phyloP scores from a whole-genome alignment of 1,140 invertebrate genomes.

The Dendrolimus kikuchii region DNA sequence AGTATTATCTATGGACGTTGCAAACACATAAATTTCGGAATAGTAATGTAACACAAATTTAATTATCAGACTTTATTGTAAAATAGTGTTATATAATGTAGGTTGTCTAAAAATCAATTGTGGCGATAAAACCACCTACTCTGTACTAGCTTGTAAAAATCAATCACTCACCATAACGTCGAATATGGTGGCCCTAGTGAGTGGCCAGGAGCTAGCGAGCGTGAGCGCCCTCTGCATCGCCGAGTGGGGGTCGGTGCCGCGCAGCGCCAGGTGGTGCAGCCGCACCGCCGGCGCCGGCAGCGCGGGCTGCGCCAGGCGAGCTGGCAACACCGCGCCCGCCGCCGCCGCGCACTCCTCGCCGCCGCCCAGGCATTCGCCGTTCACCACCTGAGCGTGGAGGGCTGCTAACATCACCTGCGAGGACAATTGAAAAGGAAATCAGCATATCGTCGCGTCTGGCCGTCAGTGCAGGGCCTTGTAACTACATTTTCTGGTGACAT shows the following conservation, averaged over 20 bases:
- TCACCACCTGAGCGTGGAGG: conserved; percentile 92
- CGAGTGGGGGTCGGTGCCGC: conserved; percentile 86
- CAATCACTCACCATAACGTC: conserved; percentile 86
- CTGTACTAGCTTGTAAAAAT: not conserved
- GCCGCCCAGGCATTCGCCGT: conserved; percentile 84
- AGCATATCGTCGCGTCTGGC: no score
- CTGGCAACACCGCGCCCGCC: conserved; percentile 86
- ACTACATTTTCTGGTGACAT: no score
- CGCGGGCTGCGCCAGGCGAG: conserved; percentile 84
- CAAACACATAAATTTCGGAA: no score
- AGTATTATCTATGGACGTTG: no score
- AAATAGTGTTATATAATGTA: no score
- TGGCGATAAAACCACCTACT: no score
- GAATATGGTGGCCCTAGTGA: conserved; percentile 94
- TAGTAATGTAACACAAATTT: no score
- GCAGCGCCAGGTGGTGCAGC: conserved; percentile 71
- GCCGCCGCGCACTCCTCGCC: conserved; percentile 83
- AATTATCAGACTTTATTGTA: no score
- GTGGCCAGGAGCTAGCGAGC: conserved; percentile 92
- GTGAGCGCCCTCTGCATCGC: conserved; percentile 96
- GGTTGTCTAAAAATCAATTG: no score
- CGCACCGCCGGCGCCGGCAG: conserved; percentile 82
- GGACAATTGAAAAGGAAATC: not conserved
- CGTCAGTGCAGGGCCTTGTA: no score
- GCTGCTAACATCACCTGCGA: conserved; percentile 92